Conservation (phyloP, 2,113 vertebrate genomes). For the Orientallactaga bullata region DNA sequence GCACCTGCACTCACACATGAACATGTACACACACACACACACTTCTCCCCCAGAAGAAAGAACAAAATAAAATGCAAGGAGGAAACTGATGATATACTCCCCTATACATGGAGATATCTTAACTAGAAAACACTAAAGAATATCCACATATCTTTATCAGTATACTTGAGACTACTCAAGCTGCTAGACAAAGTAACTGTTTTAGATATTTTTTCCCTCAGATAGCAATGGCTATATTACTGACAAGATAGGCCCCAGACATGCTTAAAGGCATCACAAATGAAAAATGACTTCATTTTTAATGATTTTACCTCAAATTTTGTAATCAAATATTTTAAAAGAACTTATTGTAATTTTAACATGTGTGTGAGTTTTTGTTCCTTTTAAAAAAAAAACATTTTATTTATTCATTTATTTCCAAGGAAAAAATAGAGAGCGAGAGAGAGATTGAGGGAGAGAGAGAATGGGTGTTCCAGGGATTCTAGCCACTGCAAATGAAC, state of each 20-base stretch:
- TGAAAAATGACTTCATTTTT: background rate
- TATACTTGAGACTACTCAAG: background rate
- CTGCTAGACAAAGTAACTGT: background rate
- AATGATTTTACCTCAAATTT: slow-evolving; percentile 24
- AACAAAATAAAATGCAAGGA: background rate
- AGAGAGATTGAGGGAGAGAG: too few species aligned
- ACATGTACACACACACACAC: too few species aligned
- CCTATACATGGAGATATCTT: background rate
- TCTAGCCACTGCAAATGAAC: too few species aligned
- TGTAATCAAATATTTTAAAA: slow-evolving; percentile 22
- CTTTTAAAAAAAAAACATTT: background rate
- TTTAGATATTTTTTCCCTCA: background rate
- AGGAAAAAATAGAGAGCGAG: too few species aligned
- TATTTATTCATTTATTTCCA: too few species aligned
- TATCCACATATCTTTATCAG: background rate
- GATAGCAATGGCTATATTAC: background rate
- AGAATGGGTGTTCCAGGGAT: too few species aligned
- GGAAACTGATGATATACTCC: background rate
- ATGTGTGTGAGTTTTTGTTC: background rate
- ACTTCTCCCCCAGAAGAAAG: too few species aligned
- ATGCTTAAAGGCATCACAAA: background rate
- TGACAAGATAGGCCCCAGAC: background rate
- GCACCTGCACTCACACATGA: too few species aligned
- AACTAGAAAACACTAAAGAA: background rate
- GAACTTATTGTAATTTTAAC: slow-evolving; percentile 13